Evolutionary conservation across 2,888 invertebrate species (phyloP).

Genomic region (Andrena hattorfiana): DNA sequence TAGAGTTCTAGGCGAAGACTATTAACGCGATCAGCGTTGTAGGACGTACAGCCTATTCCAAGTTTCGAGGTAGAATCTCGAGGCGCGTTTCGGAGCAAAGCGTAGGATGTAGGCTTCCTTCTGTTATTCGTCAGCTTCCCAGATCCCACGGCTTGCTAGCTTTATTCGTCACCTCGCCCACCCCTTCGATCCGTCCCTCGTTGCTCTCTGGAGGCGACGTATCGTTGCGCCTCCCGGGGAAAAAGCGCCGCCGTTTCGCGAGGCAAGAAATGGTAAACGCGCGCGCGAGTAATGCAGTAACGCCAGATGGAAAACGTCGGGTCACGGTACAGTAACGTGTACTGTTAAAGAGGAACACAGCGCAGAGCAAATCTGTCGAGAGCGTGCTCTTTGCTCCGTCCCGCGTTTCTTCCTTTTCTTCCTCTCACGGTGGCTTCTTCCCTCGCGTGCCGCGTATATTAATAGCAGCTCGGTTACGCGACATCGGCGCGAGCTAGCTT

Average conservation of each 20-base stretch:
- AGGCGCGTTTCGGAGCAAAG: neutral
- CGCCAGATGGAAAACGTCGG: constrained; percentile 78
- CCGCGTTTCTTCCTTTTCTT: constrained; percentile 12
- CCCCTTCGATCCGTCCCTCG: neutral
- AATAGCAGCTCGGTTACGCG: constrained; percentile 64
- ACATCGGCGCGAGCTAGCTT: constrained; percentile 57
- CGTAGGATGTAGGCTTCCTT: neutral
- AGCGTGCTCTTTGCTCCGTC: constrained; percentile 43
- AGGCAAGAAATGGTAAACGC: constrained; percentile 45
- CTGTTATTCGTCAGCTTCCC: neutral
- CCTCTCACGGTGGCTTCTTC: constrained; percentile 37
- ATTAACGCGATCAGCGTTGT: constrained; percentile 1
- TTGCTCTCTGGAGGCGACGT: constrained; percentile 2
- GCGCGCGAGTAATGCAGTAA: constrained; percentile 32
- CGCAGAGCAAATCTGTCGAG: constrained; percentile 48
- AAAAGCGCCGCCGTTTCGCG: constrained; percentile 39
- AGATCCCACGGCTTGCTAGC: neutral
- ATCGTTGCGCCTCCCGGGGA: constrained; percentile 21
- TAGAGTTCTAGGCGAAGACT: constrained; percentile 32
- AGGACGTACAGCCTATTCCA: neutral
- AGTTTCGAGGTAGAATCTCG: neutral
- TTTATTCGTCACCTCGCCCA: neutral
- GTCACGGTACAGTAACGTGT: constrained; percentile 81
- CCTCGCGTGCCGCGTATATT: constrained; percentile 65
- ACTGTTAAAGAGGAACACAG: constrained; percentile 77